These are phyloP conservation scores for Rhingia campestris DNA, from an alignment of 2,888 invertebrate species.

Conservation along the genomic window DNA sequence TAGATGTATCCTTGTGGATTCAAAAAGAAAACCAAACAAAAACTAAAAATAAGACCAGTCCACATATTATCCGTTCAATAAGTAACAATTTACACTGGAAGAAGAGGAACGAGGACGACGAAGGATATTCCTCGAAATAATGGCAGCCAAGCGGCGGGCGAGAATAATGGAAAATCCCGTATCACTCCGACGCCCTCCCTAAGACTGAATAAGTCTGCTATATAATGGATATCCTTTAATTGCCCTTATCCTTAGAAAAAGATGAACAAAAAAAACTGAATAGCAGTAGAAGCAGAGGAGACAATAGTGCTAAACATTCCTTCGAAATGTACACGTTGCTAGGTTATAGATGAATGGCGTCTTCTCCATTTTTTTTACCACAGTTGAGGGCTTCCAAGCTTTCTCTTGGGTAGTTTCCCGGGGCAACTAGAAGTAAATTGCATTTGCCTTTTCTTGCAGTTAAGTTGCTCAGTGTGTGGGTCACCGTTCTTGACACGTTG, in stretches of 20 bases:
- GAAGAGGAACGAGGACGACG: neutral
- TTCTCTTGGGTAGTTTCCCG: neutral
- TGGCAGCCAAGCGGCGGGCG: slow-evolving; percentile 3
- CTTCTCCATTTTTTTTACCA: slow-evolving; percentile 14
- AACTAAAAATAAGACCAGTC: neutral
- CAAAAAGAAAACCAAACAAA: neutral
- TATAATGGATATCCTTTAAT: slow-evolving; percentile 71
- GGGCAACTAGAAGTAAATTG: slow-evolving; percentile 6
- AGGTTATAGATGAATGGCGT: neutral
- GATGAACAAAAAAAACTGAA: neutral
- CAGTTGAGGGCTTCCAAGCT: slow-evolving; percentile 6
- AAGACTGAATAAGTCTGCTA: slow-evolving; percentile 38
- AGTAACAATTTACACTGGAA: slow-evolving; percentile 41
- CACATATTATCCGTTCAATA: slow-evolving; percentile 46
- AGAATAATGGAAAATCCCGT: slow-evolving; percentile 31
- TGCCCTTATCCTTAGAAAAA: slow-evolving; percentile 43
- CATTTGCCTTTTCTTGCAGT: slow-evolving; percentile 19
- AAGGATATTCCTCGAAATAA: slow-evolving; percentile 13
- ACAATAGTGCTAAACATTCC: slow-evolving; percentile 19
- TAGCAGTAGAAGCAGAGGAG: slow-evolving; percentile 2
- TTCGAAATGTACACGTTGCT: neutral
- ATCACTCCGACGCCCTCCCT: slow-evolving; percentile 14
- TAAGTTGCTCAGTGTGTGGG: slow-evolving; percentile 25
- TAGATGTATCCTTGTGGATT: neutral
- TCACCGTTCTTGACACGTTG: slow-evolving; percentile 57